Conservation (phyloP, 2,113 vertebrate genomes). For the Syngnathus scovelli region DNA sequence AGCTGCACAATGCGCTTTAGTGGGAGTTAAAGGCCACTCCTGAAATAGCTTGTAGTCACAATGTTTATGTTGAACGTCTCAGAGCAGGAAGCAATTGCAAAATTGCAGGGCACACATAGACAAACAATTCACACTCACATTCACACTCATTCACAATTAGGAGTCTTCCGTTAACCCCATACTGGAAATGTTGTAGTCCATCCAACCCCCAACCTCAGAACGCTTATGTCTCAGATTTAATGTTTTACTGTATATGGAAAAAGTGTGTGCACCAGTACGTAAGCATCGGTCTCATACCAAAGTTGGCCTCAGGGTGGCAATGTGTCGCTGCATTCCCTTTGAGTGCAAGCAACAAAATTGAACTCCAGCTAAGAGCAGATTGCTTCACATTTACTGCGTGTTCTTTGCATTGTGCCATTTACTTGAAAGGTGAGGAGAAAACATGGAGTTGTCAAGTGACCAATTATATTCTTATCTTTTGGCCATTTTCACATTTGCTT, state of each 20-base stretch:
- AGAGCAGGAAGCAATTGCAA: neutral
- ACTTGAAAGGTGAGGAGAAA: neutral
- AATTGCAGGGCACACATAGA: no score
- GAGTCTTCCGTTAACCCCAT: no score
- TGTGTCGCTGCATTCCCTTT: conserved; percentile 19
- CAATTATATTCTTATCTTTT: neutral
- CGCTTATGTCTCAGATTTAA: neutral
- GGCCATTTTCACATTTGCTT: conserved; percentile 20
- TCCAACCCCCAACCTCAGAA: no score
- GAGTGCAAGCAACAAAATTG: neutral
- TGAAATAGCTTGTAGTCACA: conserved; percentile 3
- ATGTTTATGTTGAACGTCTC: conserved; percentile 1
- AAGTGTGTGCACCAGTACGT: neutral
- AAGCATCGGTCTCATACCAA: neutral
- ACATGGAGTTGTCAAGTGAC: neutral
- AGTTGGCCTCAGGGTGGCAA: conserved; percentile 42
- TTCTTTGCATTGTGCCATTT: neutral
- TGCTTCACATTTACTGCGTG: neutral
- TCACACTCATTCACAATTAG: no score
- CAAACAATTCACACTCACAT: no score
- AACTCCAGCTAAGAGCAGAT: neutral
- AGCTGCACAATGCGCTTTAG: conserved; percentile 17
- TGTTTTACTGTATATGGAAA: neutral
- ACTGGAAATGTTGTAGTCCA: no score
- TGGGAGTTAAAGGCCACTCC: neutral